Evolutionary conservation across 1,140 invertebrate species (phyloP), one percentile per base, ranked within the genome.

Genomic region (Cephus cinctus): DNA sequence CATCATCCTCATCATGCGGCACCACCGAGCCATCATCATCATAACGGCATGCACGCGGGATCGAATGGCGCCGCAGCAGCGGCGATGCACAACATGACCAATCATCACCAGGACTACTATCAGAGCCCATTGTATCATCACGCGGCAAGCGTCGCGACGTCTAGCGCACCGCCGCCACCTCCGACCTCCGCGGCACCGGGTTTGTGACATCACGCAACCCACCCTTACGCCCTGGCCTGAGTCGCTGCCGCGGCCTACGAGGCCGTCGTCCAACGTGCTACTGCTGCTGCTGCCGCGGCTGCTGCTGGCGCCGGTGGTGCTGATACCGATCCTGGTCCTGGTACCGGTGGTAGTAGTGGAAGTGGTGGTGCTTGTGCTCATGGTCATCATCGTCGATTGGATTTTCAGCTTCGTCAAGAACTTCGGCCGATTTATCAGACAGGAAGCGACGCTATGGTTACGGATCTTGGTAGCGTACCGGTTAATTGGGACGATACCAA

Each of bases 41-140:
- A 75, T 43, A 71, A 67, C 44, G 67, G 69, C 0, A 71, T 73
- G 72, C 87, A 89, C 57, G 67, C 73, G 31, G 82, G 84, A 20
- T 83, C 86, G 57, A 83, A 81, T 56, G 77, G 19, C 53, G 83
- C 38, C 79, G 74, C 63, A 80, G 85, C 59, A 71, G 84, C 55
- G 65, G 85, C 65, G 73, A 84, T 75, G 78, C 83, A 59, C 68
- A 81, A 68, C 71, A 83, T 79, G 80, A 73, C 57, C 72, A 82
- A 61, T 54, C 79, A 57, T 73, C 85, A 88, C 61, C 86, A 90
- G 70, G 83, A 85, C 55, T 91, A 91, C 75, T 91, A 92, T 69
- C 88, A 90, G 76, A 86, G 83, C 58, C 81, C 84, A 58, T 71
- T 89, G 57, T 90, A 91, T 68, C 79, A 81, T 56, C 85, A 88